phyloP scores from a whole-genome alignment of 2,888 invertebrate genomes.

The Tubulanus polymorphus region DNA sequence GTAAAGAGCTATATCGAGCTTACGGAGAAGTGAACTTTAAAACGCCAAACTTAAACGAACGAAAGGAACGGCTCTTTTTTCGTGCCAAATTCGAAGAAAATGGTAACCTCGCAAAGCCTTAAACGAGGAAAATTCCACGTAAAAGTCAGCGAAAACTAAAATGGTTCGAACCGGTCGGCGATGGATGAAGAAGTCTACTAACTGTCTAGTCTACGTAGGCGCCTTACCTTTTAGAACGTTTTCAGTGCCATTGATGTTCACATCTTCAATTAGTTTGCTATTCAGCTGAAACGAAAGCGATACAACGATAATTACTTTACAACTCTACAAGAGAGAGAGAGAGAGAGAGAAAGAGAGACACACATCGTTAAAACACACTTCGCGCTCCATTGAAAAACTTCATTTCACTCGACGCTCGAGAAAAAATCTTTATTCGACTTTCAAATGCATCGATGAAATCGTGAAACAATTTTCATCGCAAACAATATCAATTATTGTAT shows the following conservation, averaged over 20 bases:
- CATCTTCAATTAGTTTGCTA: conserved; percentile 46
- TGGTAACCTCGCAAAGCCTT: neutral
- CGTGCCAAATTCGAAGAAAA: neutral
- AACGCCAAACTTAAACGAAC: neutral
- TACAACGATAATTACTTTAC: neutral
- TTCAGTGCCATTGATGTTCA: conserved; percentile 53
- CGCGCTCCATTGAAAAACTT: neutral
- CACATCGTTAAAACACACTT: neutral
- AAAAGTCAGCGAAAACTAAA: neutral
- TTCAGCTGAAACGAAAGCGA: conserved; percentile 41
- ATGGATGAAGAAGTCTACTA: neutral
- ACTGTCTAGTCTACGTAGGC: neutral
- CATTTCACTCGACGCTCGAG: too few species aligned
- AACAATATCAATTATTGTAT: too few species aligned
- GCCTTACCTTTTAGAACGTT: conserved; percentile 48
- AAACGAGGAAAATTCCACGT: neutral
- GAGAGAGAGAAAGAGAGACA: conserved; percentile 1
- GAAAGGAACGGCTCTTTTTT: neutral
- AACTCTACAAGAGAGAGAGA: conserved; percentile 1
- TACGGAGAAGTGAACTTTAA: too few species aligned
- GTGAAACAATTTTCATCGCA: too few species aligned
- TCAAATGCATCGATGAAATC: too few species aligned
- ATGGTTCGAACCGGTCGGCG: neutral
- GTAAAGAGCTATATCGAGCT: too few species aligned
- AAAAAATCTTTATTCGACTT: too few species aligned